Conservation (phyloP, 2,113 vertebrate genomes). For the Barnardius zonarius region DNA sequence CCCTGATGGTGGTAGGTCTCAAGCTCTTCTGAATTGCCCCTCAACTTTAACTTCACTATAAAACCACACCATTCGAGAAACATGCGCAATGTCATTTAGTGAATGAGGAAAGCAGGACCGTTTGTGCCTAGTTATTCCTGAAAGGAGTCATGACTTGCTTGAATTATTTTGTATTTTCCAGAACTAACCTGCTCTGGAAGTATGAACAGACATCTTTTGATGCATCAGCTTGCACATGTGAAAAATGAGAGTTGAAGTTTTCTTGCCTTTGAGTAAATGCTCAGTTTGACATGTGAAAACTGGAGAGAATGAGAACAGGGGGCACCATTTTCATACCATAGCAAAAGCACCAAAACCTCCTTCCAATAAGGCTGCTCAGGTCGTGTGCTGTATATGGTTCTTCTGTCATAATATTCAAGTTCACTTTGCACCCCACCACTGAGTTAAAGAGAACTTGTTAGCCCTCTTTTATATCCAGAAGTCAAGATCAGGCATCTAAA, state of each 20-base stretch:
- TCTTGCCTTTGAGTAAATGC: neutral
- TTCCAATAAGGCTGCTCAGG: neutral
- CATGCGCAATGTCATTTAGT: neutral
- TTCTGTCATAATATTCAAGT: neutral
- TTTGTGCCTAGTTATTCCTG: neutral
- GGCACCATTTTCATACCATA: neutral
- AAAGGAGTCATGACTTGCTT: neutral
- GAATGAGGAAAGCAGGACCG: neutral
- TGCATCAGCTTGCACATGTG: neutral
- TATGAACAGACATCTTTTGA: neutral
- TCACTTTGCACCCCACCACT: neutral
- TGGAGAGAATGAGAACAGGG: neutral
- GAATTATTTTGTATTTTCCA: neutral
- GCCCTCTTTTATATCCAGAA: neutral
- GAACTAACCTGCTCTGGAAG: neutral
- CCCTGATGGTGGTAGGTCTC: neutral
- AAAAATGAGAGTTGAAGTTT: neutral
- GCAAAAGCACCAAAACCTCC: neutral
- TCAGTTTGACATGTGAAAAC: neutral
- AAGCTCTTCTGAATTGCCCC: neutral
- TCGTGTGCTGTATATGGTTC: accelerated
- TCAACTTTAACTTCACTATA: neutral
- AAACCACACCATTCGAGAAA: neutral
- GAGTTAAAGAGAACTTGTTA: neutral
- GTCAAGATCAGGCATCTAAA: neutral